phyloP scores from a whole-genome alignment of 2,888 invertebrate species.

The Gymnoscelis rufifasciata region DNA sequence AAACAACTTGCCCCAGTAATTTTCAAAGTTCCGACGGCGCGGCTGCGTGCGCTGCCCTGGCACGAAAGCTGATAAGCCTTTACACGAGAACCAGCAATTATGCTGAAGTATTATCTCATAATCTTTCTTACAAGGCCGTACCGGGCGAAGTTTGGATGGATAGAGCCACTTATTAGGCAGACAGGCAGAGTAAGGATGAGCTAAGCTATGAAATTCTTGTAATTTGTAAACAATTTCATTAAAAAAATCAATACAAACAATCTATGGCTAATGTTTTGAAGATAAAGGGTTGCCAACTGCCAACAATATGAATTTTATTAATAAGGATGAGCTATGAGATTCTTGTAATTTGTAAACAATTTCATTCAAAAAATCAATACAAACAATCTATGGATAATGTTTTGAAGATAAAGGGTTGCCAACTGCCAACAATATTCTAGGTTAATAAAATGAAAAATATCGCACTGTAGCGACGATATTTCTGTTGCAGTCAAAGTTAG shows the following conservation, averaged over 20 bases:
- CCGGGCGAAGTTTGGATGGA: no score
- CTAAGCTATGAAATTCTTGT: not conserved
- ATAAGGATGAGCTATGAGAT: no score
- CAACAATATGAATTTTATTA: no score
- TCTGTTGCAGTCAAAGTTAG: no score
- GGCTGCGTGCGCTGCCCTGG: slow-evolving; percentile 20
- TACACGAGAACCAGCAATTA: slow-evolving; percentile 71
- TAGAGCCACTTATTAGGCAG: no score
- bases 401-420: no score
- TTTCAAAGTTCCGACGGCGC: slow-evolving; percentile 56
- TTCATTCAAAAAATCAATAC: not conserved
- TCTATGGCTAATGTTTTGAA: not conserved
- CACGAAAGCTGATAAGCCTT: slow-evolving; percentile 63
- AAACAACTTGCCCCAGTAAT: slow-evolving; percentile 57
- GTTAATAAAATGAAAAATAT: no score
- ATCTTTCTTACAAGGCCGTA: slow-evolving; percentile 65
- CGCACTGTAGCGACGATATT: no score
- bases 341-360: not conserved
- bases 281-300: no score
- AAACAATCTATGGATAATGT: not conserved
- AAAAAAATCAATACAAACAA: not conserved
- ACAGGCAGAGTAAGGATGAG: no score
- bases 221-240: not conserved
- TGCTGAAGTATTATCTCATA: slow-evolving; percentile 62
- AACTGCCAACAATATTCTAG: no score